phyloP scores from a whole-genome alignment of 2,113 vertebrate species.

The Vulpes vulpes region DNA sequence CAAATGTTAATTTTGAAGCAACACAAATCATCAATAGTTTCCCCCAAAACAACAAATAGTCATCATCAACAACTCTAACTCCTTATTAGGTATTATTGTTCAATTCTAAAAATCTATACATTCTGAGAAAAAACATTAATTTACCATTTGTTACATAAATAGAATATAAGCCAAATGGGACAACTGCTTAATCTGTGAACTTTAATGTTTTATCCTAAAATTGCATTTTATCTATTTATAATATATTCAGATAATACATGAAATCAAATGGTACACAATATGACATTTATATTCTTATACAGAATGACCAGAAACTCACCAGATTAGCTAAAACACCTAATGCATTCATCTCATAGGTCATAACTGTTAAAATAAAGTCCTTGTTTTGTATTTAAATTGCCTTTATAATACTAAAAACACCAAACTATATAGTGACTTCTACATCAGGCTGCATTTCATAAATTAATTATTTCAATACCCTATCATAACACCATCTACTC shows the following conservation, averaged over 20 bases:
- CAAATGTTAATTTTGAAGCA: constrained; percentile 26
- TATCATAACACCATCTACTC: neutral
- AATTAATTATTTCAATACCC: neutral
- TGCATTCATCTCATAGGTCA: neutral
- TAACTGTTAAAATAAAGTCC: neutral
- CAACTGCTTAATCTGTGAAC: constrained; percentile 18
- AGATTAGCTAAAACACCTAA: constrained; percentile 12
- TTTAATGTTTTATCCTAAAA: constrained; percentile 55
- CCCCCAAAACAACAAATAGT: constrained; percentile 64
- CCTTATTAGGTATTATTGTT: constrained; percentile 46
- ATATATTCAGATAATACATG: neutral
- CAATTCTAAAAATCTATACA: constrained; percentile 41
- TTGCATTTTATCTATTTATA: constrained; percentile 35
- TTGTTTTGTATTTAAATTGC: constrained; percentile 28
- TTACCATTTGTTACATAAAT: constrained; percentile 40
- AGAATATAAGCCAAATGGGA: constrained; percentile 50
- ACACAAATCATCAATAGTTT: constrained; percentile 62
- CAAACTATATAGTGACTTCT: neutral
- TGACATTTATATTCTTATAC: neutral
- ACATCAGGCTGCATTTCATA: neutral
- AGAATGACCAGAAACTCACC: neutral
- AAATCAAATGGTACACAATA: constrained; percentile 38
- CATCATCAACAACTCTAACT: constrained; percentile 58
- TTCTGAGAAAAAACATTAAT: constrained; percentile 44
- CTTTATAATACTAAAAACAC: neutral